Evolutionary conservation across 2,888 invertebrate species (phyloP).

Genomic region (Trichogramma dendrolimi): DNA sequence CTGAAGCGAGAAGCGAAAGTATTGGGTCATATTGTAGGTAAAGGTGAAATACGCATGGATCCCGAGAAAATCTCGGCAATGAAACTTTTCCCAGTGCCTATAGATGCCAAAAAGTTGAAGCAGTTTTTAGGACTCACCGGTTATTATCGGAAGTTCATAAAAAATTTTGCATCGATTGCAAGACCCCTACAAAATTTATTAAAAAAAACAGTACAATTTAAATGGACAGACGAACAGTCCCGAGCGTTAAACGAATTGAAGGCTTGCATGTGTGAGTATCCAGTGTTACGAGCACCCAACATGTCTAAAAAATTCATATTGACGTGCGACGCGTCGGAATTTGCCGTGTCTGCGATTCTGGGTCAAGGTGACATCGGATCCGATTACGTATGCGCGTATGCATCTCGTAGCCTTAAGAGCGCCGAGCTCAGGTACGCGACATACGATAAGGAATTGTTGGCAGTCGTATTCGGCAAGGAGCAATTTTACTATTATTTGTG

Average conservation of each 20-base stretch:
- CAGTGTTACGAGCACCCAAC: too few relatives aligned
- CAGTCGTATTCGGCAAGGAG: neutral
- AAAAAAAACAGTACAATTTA: neutral
- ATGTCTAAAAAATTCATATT: too few relatives aligned
- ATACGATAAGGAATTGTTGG: neutral
- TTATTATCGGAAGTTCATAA: constrained; percentile 7
- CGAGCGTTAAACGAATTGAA: neutral
- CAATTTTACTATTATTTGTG: neutral
- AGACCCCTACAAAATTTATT: constrained; percentile 6
- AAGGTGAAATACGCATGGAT: neutral
- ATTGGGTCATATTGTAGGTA: constrained; percentile 1
- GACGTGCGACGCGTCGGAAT: too few relatives aligned
- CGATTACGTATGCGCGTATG: too few relatives aligned
- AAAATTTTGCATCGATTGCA: neutral
- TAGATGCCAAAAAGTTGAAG: neutral
- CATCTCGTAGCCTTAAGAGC: neutral
- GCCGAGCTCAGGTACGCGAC: neutral
- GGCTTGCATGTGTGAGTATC: too few relatives aligned
- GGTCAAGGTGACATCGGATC: too few relatives aligned
- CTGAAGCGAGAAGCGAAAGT: neutral
- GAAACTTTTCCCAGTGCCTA: constrained; percentile 6
- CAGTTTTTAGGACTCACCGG: constrained; percentile 5
- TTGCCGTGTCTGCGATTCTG: too few relatives aligned
- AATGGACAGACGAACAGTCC: constrained; percentile 1
- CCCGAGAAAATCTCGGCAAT: constrained; percentile 5